A percentile compares a stretch with the other conserved stretches of the same genome.
phyloP scores from a whole-genome alignment of 2,113 vertebrate genomes.

The Ploceus nigricollis region DNA sequence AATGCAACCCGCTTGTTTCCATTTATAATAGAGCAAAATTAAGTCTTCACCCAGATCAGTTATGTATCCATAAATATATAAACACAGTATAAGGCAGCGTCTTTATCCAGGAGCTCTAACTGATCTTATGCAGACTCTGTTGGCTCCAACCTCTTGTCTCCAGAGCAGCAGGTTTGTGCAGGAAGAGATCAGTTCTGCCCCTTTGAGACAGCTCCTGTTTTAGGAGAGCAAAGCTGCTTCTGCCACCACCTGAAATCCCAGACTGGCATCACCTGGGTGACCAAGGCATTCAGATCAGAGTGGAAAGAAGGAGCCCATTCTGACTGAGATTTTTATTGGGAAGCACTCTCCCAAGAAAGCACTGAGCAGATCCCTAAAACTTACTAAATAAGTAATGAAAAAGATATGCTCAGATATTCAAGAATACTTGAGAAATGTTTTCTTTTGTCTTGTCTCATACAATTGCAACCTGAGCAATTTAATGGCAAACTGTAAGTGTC shows the following conservation, averaged over 20 bases:
- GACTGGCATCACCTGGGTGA: neutral
- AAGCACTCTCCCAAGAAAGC: neutral
- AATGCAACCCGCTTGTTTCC: neutral
- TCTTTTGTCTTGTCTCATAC: neutral
- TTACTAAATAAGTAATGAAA: neutral
- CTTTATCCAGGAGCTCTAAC: neutral
- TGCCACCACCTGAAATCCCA: neutral
- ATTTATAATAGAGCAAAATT: neutral
- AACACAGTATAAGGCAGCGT: neutral
- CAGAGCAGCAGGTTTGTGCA: neutral
- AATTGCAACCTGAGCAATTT: neutral
- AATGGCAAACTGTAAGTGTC: neutral
- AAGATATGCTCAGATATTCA: neutral
- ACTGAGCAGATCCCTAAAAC: neutral
- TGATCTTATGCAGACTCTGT: neutral
- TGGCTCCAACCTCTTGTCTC: neutral
- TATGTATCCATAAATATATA: neutral
- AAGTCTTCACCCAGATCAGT: neutral
- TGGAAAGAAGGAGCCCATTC: neutral
- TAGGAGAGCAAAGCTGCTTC: neutral
- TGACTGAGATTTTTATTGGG: neutral
- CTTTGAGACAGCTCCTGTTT: neutral
- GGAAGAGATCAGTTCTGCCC: neutral
- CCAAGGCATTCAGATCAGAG: neutral
- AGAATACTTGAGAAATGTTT: neutral